Base-by-base conservation (phyloP, 2,888 invertebrate genomes). In the Andrena marginata region DNA sequence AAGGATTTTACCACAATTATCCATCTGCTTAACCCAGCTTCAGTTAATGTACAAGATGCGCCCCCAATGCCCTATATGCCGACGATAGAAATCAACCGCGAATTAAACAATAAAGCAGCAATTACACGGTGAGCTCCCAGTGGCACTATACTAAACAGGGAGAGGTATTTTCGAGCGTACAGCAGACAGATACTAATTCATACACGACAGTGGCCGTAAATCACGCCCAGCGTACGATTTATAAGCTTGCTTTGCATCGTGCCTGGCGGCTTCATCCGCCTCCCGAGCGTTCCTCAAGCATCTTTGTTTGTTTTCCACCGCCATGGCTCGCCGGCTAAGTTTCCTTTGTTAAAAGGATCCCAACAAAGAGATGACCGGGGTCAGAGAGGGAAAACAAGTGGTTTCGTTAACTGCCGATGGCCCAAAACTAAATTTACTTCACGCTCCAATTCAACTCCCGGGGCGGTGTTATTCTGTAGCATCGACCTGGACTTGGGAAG, bases 231-330 rank as follows among this genome's bases (percentile, higher is more conserved):
- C 33, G 56, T 26, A 31, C 60, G 59, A 82, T 54, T 75, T 75
- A 84, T 68, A 76, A 76, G 81, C 73, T 68, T 76, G 70, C 71
- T 79, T 78, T 73, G 56, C 76, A 65, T 20, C 70, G 23, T 35
- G 56, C 56, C 77, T 70, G 71, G 72, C 49, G 60, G 73, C 64
- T 33, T 65, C 64, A 75, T 72, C 64, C 31, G 26, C 59, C 35
- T 48, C 69, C n/a, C 56, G 35, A 59, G 56, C 48, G 35, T 59
- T 59, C 42, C 42, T 16, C 20, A 54, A 20, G 48, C 59, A 59
- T 59, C 29, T 49, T n/a, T 33, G 70, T 70, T 60, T 70, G 48
- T 31, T 70, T 49, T 60, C 16, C 60, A 60, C 16, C 42, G 35
- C 49, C 33, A 35, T 20, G n/a, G 23, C 51, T 31, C 26, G 33